Evolutionary conservation across 2,113 vertebrate species (phyloP), one percentile per base, ranked within the genome.

Genomic region (Scomber scombrus): DNA sequence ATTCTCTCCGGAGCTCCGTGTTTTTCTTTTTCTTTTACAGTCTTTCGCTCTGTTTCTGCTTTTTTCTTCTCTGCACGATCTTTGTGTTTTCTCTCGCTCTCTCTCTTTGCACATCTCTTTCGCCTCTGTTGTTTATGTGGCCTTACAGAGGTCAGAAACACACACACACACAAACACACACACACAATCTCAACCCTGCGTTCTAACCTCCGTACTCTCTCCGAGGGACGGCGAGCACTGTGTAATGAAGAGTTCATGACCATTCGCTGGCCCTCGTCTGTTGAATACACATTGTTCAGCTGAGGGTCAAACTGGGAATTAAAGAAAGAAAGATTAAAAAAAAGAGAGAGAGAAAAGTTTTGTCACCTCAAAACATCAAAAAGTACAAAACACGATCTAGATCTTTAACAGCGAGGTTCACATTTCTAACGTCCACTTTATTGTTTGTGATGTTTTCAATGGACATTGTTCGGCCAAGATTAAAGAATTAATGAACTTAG

Each of bases 201-300:
- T 67, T 83, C 23, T 88, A 62, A 81, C 80, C 79, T 52, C 43
- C 12, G 31, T 29, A 0, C 40, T 23, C 18, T 26, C 51, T 71
- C 82, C 77, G 5, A 0, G 71, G 63, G 81, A 57, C 51, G 3
- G 21, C 3, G 15, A 65, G 49, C 52, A 0, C 66, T 2, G 55
- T 55, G 3, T 58, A 49, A 63, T 29, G 26, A 46, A 9, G 80
- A 63, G 88, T 79, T 91, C 84, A 88, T 2, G 63, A 75, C 46
- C 49, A 2, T 52, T 79, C 51, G 71, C 77, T 52, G 10, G 45
- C 0, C 34, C 46, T 67, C 3, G 21, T 16, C 62, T 50, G 65
- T 75, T 83, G 51, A 83, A 80, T 74, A 21, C 73, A 31, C 74
- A 88, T 90, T 88, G 88, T 90, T 90, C 26, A 9, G 29, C 64